These are phyloP conservation scores for Notospermus geniculatus DNA, from an alignment of 1,140 invertebrate genomes.

Conservation along the genomic window DNA sequence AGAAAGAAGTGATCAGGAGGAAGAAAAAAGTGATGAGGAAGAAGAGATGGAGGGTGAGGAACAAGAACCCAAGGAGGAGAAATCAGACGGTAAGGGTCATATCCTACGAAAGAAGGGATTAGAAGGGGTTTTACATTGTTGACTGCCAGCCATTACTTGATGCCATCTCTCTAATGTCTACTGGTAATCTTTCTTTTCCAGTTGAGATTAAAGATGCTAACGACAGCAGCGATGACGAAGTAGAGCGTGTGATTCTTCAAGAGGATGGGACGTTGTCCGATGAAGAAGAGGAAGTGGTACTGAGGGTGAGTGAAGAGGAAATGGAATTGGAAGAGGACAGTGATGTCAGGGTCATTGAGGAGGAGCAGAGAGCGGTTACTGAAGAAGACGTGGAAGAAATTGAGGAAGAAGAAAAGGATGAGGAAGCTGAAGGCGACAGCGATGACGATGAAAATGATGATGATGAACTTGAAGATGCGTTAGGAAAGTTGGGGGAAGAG, in stretches of 20 bases:
- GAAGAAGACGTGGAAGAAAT: slow-evolving; percentile 7
- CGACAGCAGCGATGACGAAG: slow-evolving; percentile 7
- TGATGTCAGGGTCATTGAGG: slow-evolving; percentile 4
- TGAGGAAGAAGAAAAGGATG: slow-evolving; percentile 5
- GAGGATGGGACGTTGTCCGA: slow-evolving; percentile 7
- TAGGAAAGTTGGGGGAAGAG: background rate
- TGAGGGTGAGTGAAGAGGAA: slow-evolving; percentile 7
- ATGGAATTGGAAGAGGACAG: background rate
- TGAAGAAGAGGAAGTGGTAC: slow-evolving; percentile 5
- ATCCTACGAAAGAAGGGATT: no score
- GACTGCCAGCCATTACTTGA: no score
- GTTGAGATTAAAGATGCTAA: background rate
- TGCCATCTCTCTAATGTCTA: no score
- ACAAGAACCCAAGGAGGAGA: background rate
- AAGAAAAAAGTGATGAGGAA: background rate
- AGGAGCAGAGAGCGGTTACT: slow-evolving; percentile 6
- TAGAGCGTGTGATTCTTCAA: background rate
- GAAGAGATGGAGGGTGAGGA: background rate
- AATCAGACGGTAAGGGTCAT: slow-evolving; percentile 12
- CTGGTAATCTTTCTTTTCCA: no score
- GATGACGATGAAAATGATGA: no score
- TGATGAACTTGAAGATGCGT: background rate
- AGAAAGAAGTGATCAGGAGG: background rate
- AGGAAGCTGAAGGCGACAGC: background rate
- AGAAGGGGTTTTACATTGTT: no score